Evolutionary conservation across 2,888 invertebrate species (phyloP).

Genomic region (Oxytorus armatus): DNA sequence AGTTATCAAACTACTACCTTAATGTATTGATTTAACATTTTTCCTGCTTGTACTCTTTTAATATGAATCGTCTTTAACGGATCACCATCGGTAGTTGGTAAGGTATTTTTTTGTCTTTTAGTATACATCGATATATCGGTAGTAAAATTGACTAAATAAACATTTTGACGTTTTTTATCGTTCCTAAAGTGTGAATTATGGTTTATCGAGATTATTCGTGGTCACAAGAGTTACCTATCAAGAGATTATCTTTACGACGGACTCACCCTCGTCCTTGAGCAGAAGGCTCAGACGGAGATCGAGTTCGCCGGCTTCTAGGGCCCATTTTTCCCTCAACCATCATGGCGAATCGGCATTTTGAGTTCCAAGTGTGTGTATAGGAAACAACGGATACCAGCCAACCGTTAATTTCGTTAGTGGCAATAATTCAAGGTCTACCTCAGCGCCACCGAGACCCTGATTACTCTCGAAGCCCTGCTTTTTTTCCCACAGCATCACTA

Average conservation of each 20-base stretch:
- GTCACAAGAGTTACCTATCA: slow-evolving; percentile 74
- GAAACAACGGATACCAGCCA: slow-evolving; percentile 97
- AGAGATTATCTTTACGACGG: slow-evolving; percentile 82
- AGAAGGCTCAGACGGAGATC: slow-evolving; percentile 81
- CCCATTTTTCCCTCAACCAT: slow-evolving; percentile 84
- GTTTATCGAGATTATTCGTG: slow-evolving; percentile 27
- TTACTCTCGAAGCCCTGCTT: slow-evolving; percentile 96
- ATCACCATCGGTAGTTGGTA: too few relatives aligned
- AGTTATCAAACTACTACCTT: too few relatives aligned
- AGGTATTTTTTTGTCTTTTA: too few relatives aligned
- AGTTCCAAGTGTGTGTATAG: slow-evolving; percentile 92
- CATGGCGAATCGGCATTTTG: slow-evolving; percentile 87
- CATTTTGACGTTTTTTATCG: background rate
- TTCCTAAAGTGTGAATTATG: background rate
- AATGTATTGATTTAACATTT: too few relatives aligned
- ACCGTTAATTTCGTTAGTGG: slow-evolving; percentile 92
- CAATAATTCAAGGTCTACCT: slow-evolving; percentile 93
- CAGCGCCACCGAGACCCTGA: slow-evolving; percentile 91
- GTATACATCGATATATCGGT: too few relatives aligned
- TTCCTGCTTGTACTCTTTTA: too few relatives aligned
- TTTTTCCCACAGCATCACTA: slow-evolving; percentile 97
- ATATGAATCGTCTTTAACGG: too few relatives aligned
- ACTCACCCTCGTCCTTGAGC: slow-evolving; percentile 81
- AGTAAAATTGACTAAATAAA: too few relatives aligned
- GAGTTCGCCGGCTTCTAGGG: slow-evolving; percentile 83